phyloP scores from a whole-genome alignment of 2,888 invertebrate species.

The Didymodactylos carnosus region DNA sequence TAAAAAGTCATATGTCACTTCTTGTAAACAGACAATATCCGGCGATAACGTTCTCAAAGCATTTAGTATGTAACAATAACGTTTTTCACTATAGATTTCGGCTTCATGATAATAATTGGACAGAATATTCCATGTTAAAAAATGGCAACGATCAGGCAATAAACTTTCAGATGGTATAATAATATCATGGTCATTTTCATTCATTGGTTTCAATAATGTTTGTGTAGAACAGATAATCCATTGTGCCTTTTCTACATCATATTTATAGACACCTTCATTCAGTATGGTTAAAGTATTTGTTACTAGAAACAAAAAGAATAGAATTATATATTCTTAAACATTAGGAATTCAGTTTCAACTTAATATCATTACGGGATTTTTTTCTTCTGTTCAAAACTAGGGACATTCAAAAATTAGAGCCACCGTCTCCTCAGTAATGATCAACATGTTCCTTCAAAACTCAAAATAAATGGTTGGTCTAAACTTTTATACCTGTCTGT shows the following conservation, averaged over 20 bases:
- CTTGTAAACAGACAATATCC: not conserved
- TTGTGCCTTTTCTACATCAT: not conserved
- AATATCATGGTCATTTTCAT: no score
- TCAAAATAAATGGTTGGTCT: not conserved
- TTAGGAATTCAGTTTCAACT: no score
- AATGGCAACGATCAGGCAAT: not conserved
- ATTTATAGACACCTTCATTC: not conserved
- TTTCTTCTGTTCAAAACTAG: not conserved
- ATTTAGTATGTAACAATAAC: not conserved
- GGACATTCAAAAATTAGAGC: not conserved
- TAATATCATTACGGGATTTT: no score
- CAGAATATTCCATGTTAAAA: not conserved
- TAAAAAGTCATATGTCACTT: not conserved
- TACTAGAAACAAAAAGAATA: no score
- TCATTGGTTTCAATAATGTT: not conserved
- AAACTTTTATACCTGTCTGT: not conserved
- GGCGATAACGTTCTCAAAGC: not conserved
- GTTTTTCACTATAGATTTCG: not conserved
- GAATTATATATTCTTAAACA: no score
- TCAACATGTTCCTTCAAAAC: not conserved
- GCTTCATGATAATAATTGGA: not conserved
- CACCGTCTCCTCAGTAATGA: not conserved
- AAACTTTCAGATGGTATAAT: not conserved
- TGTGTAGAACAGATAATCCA: no score
- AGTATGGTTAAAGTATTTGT: no score